Evolutionary conservation across 1,140 invertebrate species (phyloP), one percentile per base, ranked within the genome.

Genomic region (Drosophila oshimai): DNA sequence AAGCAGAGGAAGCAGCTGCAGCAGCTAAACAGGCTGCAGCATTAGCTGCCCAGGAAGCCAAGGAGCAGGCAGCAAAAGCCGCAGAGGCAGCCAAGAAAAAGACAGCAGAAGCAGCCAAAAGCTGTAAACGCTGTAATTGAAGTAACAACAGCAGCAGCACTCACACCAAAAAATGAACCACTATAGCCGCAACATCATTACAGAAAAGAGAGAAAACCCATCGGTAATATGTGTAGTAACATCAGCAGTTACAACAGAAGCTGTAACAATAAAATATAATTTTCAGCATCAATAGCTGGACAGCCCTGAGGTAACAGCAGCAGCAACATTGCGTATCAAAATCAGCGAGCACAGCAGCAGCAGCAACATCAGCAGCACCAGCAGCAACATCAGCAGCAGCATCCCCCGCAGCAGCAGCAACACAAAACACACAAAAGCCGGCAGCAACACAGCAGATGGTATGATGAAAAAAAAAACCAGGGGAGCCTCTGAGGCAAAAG

Each of bases 371-470:
- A 45, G 24, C 28, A 9, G 6, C 7, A 13, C 10, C 55, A 28
- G 20, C 15, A 41, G 36, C 28, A 26, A 22, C 18, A 41, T 26
- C 28, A 57, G 15, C 28, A 29, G 2, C 17, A 15, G 17, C 28
- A 46, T 28, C 39, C 39, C 17, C 55, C 18, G 28, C 51, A 39
- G 39, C 15, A 55, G 13, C 53, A 55, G 41, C 39, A 34, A 24
- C 26, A 28, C 22, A 42, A n/a, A n/a, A n/a, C n/a, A 29, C n/a
- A 12, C 37, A 60, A 49, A 44, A 31, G 6, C 17, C 17, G 22
- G 13, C 53, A 55, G 41, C 39, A 34, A 24, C 26, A 28, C 22
- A 42, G 36, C 34, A 79, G 53, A 51, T 53, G 51, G 37, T 58
- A 37, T 45, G 22, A n/a, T 47, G 22, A 26, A 26, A 34, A 22